Percentiles rank a stretch among this genome's conserved stretches.
phyloP scores from a whole-genome alignment of 2,888 invertebrate species.

The Linnaemya tessellans region DNA sequence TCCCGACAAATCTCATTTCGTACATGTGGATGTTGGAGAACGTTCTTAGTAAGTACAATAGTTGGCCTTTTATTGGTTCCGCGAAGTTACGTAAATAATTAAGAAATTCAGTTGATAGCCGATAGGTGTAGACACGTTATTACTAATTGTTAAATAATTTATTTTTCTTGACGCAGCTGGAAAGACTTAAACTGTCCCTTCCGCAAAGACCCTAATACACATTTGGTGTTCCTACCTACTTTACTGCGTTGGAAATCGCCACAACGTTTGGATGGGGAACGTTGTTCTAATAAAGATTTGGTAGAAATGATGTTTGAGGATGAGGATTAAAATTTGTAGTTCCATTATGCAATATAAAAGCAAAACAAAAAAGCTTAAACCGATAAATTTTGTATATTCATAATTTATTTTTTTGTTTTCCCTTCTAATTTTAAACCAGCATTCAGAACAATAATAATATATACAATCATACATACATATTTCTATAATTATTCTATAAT shows the following conservation, averaged over 20 bases:
- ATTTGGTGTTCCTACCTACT: slow-evolving; percentile 92
- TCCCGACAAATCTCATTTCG: slow-evolving; percentile 87
- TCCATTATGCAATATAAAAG: neutral
- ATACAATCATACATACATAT: neutral
- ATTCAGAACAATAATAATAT: slow-evolving; percentile 39
- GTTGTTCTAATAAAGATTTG: slow-evolving; percentile 89
- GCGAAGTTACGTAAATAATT: neutral
- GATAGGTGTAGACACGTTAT: neutral
- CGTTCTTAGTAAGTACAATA: slow-evolving; percentile 87
- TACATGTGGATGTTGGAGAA: slow-evolving; percentile 91
- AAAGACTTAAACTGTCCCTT: slow-evolving; percentile 92
- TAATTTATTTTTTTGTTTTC: slow-evolving; percentile 18
- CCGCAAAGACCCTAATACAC: slow-evolving; percentile 89
- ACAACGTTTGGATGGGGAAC: slow-evolving; percentile 90
- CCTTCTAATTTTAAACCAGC: slow-evolving; percentile 7
- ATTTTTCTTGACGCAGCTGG: slow-evolving; percentile 87
- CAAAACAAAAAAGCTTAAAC: neutral
- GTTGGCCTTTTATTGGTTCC: slow-evolving; percentile 2
- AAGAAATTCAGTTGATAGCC: neutral
- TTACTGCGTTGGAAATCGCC: slow-evolving; percentile 90
- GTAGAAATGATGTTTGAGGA: slow-evolving; percentile 92
- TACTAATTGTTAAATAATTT: slow-evolving; percentile 7
- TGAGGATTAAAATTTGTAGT: slow-evolving; percentile 84
- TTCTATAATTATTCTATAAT: neutral
- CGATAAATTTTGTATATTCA: slow-evolving; percentile 27